Percentiles rank a stretch among this genome's conserved stretches.
These are phyloP conservation scores for Rhea americana DNA, from an alignment of 2,113 vertebrate genomes.

Conservation along the genomic window DNA sequence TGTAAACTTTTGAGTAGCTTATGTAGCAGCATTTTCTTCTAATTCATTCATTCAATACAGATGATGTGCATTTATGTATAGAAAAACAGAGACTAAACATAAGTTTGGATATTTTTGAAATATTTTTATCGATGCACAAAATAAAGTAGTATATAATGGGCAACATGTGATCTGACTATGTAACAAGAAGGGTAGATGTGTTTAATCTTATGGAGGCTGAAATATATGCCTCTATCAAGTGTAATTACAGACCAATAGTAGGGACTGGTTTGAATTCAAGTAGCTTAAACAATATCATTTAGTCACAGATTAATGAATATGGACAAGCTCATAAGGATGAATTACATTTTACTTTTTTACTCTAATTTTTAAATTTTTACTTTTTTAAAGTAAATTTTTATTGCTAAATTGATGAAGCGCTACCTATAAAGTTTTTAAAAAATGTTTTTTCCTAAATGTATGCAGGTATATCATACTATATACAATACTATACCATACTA, in stretches of 20 bases:
- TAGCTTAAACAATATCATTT: background rate
- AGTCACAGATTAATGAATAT: background rate
- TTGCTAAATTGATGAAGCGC: background rate
- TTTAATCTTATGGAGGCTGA: background rate
- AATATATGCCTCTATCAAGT: background rate
- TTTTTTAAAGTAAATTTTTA: background rate
- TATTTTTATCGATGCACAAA: background rate
- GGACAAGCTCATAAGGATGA: background rate
- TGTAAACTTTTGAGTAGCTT: background rate
- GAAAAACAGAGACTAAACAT: background rate
- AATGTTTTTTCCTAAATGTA: background rate
- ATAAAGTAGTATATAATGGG: background rate
- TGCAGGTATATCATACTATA: background rate
- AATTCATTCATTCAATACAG: background rate
- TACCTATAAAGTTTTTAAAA: background rate
- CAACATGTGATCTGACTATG: background rate
- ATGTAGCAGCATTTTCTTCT: background rate
- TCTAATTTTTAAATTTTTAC: background rate
- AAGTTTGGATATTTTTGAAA: background rate
- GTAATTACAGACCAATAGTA: background rate
- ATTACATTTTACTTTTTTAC: background rate
- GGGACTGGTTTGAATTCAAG: background rate
- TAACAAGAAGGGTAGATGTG: background rate
- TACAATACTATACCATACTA: too few relatives aligned
- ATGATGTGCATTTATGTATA: background rate